A percentile compares a stretch with the other conserved stretches of the same genome.
These are phyloP conservation scores for Cheilosia pagana DNA, from an alignment of 2,888 invertebrate genomes.

Conservation along the genomic window DNA sequence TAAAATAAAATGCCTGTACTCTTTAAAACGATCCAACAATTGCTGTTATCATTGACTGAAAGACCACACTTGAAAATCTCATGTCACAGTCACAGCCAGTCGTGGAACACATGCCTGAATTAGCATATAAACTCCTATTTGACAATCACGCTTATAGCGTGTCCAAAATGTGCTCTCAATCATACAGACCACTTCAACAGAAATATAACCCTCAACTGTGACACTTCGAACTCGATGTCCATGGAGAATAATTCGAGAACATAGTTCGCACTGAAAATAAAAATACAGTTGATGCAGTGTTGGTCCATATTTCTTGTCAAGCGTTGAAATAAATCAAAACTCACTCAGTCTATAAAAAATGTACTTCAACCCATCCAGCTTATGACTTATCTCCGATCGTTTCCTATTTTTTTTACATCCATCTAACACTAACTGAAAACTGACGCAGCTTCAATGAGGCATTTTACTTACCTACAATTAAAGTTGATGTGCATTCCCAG, in stretches of 20 bases:
- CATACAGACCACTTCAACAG: background rate
- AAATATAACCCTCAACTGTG: background rate
- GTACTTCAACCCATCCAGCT: background rate
- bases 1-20: no score
- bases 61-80: no score
- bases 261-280: background rate
- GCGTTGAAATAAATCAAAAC: background rate
- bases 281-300: background rate
- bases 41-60: no score
- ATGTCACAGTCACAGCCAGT: no score
- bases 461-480: constrained; percentile 28
- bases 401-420: constrained; percentile 4
- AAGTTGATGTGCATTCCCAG: background rate
- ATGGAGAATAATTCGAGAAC: background rate
- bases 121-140: no score
- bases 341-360: background rate
- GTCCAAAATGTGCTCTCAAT: constrained; percentile 11
- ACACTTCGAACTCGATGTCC: background rate
- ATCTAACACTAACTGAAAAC: background rate
- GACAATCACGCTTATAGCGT: no score
- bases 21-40: no score
- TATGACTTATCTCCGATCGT: background rate
- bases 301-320: background rate
- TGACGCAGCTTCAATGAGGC: background rate
- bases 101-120: no score